Evolutionary conservation across 2,888 invertebrate genomes (phyloP).

Genomic region (Zootermopsis nevadensis): DNA sequence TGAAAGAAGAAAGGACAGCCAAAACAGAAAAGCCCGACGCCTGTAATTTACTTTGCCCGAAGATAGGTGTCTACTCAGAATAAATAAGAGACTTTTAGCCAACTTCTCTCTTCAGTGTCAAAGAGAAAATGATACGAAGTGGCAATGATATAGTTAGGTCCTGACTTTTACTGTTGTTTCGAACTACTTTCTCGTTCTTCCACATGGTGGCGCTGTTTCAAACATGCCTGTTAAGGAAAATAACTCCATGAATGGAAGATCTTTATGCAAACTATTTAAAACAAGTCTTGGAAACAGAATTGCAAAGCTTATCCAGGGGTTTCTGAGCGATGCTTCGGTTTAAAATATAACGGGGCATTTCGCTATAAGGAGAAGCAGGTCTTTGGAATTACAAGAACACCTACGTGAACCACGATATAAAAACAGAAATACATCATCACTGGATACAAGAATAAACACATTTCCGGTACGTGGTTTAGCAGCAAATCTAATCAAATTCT

Average conservation of each 20-base stretch:
- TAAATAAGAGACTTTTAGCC: not conserved
- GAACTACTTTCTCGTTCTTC: not conserved
- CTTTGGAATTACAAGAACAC: no score
- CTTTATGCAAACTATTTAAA: not conserved
- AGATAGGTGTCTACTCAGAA: not conserved
- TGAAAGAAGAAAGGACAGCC: not conserved
- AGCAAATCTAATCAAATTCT: no score
- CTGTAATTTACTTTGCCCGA: constrained; percentile 9
- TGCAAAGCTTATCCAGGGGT: not conserved
- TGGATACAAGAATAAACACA: no score
- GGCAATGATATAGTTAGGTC: not conserved
- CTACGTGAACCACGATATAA: no score
- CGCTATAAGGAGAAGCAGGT: no score
- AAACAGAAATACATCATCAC: no score
- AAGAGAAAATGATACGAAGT: not conserved
- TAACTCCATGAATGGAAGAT: not conserved
- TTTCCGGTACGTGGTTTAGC: no score
- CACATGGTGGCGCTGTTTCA: not conserved
- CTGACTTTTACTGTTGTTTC: not conserved
- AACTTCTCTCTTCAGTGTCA: not conserved
- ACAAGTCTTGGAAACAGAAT: not conserved
- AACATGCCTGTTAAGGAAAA: not conserved
- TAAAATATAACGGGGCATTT: not conserved
- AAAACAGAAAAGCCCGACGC: not conserved
- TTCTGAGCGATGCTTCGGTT: not conserved